Base-by-base conservation (phyloP, 2,113 vertebrate species). In the Caranx melampygus region DNA sequence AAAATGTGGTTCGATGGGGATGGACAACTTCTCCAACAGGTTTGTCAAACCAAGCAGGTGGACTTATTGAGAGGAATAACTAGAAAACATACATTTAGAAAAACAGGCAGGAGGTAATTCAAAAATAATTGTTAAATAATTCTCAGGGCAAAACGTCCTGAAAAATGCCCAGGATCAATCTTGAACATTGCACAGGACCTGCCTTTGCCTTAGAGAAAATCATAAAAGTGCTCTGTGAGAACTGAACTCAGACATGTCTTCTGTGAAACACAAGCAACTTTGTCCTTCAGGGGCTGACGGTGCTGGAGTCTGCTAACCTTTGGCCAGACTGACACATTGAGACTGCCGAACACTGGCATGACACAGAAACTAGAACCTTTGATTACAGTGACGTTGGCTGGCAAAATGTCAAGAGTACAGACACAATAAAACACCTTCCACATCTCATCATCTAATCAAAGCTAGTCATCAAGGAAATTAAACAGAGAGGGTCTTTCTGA, bases 281-380 rank as follows among this genome's bases (percentile, higher is more conserved):
- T 87, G 84, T 84, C 84, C 88, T 83, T 54, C 14, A 59, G 44
- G 33, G 52, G 81, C 70, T 87, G 79, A 91, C 78, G 13, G 74
- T 51, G 84, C 49, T 49, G 20, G 18, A 60, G 58, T 78, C 57
- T 54, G 26, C 57, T 70, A 61, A 92, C 89, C 89, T 84, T 91
- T 90, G 90, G 45, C 49, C 93, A 72, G 59, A 79, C 52, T 73
- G 64, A 75, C 62, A 68, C 70, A 59, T 45, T 18, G 34, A 2
- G 6, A 54, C 16, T 58, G 18, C 59, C 87, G 73, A 62, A 75
- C 76, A 49, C 34, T 76, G 70, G 66, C 52, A 70, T 77, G 79
- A 82, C 70, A 73, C 72, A 83, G 58, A 87, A 79, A 83, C 54
- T 10, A 55, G 26, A 72, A 37, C n/a, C 20, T 45, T 62, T 10